Percentiles rank a stretch among this genome's conserved stretches.
Conservation (phyloP, 1,140 invertebrate genomes). For the Aradophagus sp. region DNA sequence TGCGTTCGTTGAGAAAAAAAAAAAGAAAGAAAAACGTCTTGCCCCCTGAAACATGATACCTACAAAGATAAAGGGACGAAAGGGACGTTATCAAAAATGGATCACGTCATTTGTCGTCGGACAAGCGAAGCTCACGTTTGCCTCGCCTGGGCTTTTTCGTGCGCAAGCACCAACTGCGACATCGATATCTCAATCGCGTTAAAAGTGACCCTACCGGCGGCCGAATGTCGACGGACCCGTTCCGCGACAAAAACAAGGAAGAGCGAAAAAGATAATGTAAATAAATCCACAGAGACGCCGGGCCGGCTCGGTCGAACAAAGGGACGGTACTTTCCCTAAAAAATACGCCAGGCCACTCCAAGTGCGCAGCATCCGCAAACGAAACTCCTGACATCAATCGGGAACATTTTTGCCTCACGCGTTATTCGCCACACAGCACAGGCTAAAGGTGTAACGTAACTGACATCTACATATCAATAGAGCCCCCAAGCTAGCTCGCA, state of each 20-base stretch:
- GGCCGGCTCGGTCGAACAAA: slow-evolving; percentile 18
- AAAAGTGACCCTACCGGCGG: slow-evolving; percentile 13
- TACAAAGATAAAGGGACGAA: slow-evolving; percentile 26
- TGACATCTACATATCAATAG: slow-evolving; percentile 72
- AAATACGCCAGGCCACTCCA: slow-evolving; percentile 30
- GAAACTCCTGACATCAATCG: slow-evolving; percentile 14
- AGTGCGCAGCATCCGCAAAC: slow-evolving; percentile 39
- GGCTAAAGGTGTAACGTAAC: slow-evolving; percentile 69
- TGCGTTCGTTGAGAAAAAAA: slow-evolving; percentile 24
- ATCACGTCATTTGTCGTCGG: slow-evolving; percentile 29
- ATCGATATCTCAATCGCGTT: slow-evolving; percentile 43
- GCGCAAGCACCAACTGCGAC: slow-evolving; percentile 3
- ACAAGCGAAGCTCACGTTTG: slow-evolving; percentile 35
- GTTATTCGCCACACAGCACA: slow-evolving; percentile 63
- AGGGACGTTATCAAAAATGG: slow-evolving; percentile 40
- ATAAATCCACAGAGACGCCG: slow-evolving; percentile 28
- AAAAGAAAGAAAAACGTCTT: no score
- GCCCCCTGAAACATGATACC: slow-evolving; percentile 19
- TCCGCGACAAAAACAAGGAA: slow-evolving; percentile 38
- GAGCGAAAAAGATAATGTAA: slow-evolving; percentile 36
- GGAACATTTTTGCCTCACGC: slow-evolving; percentile 47
- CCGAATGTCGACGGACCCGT: slow-evolving; percentile 25
- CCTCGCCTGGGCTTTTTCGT: slow-evolving; percentile 9
- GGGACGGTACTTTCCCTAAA: slow-evolving; percentile 23
- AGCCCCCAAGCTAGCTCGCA: slow-evolving; percentile 67